Evolutionary conservation across 2,888 invertebrate species (phyloP).

Genomic region (Macrosiphum euphorbiae): DNA sequence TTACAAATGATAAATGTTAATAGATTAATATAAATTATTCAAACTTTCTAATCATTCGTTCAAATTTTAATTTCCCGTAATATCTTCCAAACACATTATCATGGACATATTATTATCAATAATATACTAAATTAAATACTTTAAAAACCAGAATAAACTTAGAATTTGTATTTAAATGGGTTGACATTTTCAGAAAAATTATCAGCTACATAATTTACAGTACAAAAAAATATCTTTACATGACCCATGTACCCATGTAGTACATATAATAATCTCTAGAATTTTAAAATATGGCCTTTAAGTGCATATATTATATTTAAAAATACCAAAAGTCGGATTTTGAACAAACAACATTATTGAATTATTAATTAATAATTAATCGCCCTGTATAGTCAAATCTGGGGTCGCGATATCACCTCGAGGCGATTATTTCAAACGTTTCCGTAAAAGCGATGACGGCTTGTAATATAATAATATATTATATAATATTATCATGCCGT

Average conservation of each 20-base stretch:
- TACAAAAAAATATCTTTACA: not conserved
- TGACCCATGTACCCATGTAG: too few relatives aligned
- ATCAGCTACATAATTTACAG: not conserved
- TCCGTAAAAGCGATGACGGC: not conserved
- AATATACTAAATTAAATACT: too few relatives aligned
- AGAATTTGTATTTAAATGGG: too few relatives aligned
- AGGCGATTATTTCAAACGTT: conserved; percentile 11
- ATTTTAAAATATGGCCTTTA: not conserved
- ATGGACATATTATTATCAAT: too few relatives aligned
- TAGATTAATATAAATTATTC: too few relatives aligned
- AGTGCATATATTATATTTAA: not conserved
- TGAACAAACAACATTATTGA: not conserved
- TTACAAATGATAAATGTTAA: too few relatives aligned
- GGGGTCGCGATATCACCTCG: not conserved
- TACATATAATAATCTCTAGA: not conserved
- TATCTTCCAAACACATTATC: too few relatives aligned
- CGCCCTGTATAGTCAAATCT: not conserved
- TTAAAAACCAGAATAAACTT: too few relatives aligned
- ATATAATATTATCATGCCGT: not conserved
- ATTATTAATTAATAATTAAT: too few relatives aligned
- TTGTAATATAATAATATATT: not conserved
- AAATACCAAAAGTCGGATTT: not conserved
- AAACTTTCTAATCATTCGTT: too few relatives aligned
- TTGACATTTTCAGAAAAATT: not conserved
- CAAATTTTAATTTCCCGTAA: too few relatives aligned